phyloP scores from a whole-genome alignment of 2,888 invertebrate species.

The Diplazon laetatorius region DNA sequence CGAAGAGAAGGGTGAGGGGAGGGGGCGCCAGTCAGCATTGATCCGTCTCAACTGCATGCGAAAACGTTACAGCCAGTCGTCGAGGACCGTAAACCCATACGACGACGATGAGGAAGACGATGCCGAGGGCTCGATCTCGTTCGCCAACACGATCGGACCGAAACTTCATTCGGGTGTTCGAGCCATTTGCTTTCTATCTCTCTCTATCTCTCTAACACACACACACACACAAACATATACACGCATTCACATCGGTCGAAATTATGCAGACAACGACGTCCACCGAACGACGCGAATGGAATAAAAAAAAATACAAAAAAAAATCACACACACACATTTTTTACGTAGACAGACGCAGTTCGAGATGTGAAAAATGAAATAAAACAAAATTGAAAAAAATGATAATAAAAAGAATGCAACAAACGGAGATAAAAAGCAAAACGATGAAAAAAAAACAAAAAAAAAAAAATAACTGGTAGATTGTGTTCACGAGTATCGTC shows the following conservation, averaged over 20 bases:
- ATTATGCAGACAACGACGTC: conserved; percentile 6
- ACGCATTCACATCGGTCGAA: too few species aligned
- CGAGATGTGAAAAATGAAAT: conserved; percentile 8
- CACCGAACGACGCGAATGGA: conserved; percentile 26
- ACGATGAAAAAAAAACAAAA: too few species aligned
- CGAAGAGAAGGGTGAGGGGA: too few species aligned
- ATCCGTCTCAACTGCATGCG: conserved; percentile 58
- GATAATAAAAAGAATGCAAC: neutral
- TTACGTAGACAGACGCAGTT: conserved; percentile 19
- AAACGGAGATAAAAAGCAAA: neutral
- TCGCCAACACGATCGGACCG: conserved; percentile 5
- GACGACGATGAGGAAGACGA: conserved; percentile 20
- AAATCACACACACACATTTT: too few species aligned
- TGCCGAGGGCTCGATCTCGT: conserved; percentile 31
- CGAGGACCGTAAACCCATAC: conserved; percentile 37
- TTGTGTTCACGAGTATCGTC: conserved; percentile 44
- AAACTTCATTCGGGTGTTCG: conserved; percentile 51
- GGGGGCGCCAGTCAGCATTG: conserved; percentile 62
- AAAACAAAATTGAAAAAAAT: neutral
- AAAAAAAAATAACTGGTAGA: too few species aligned
- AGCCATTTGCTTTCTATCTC: conserved; percentile 59
- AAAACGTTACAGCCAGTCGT: conserved; percentile 43
- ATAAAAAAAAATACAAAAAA: too few species aligned
- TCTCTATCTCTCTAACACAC: too few species aligned
- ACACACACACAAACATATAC: too few species aligned